A percentile compares a stretch with the other conserved stretches of the same genome.
phyloP scores from a whole-genome alignment of 2,888 invertebrate genomes.

The Sipha maydis region DNA sequence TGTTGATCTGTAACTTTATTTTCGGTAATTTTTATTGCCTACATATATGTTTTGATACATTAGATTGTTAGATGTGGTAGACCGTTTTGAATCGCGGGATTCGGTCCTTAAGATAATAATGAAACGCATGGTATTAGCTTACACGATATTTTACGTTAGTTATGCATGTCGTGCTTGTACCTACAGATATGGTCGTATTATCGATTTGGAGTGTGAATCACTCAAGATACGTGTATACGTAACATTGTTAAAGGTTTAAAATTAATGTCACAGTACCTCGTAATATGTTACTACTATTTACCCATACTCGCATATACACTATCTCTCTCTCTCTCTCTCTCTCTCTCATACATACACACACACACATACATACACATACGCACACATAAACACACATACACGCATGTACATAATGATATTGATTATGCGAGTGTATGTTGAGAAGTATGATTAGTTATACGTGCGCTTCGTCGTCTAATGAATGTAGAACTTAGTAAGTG shows the following conservation, averaged over 20 bases:
- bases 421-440: not conserved
- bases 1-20: slow-evolving; percentile 2
- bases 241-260: not conserved
- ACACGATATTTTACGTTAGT: not conserved
- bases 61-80: not conserved
- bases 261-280: not conserved
- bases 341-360: too few species aligned
- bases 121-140: not conserved
- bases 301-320: too few species aligned
- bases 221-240: not conserved
- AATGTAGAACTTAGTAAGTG: not conserved
- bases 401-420: not conserved
- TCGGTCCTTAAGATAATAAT: slow-evolving; percentile 11
- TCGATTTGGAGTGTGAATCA: slow-evolving; percentile 8
- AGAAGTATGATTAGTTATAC: not conserved
- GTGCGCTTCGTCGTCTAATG: not conserved
- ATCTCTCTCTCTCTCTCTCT: too few species aligned
- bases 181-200: slow-evolving; percentile 20
- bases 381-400: too few species aligned
- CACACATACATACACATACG: too few species aligned
- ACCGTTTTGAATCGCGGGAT: not conserved
- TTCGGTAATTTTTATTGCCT: not conserved
- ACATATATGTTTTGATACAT: not conserved
- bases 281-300: not conserved
- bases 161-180: not conserved